Base-by-base conservation (phyloP, 1,140 invertebrate species). In the Apocrypta bakeri region DNA sequence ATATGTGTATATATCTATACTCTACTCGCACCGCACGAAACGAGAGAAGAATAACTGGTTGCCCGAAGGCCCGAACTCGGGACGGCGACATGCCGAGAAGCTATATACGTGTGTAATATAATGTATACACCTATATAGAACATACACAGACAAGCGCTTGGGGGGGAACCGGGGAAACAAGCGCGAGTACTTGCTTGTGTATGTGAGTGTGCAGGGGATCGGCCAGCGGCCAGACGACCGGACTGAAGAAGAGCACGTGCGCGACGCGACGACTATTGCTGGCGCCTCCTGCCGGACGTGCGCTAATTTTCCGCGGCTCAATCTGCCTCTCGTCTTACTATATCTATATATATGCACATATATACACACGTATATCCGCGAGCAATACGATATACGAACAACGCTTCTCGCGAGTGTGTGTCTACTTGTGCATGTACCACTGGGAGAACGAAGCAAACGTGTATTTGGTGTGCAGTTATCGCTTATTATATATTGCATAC, bases 201-300 rank as follows among this genome's bases (percentile, higher is more conserved):
- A 21, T 56, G n/a, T n/a, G n/a, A n/a, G n/a, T n/a, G n/a, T 42
- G 33, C 48, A 40, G 83, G 79, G 33, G 81, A 76, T 64, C 42
- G 75, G 63, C 24, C 63, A 77, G 31, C 40, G 27, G 63, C 68
- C 71, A 48, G 78, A 24, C 27, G 37, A 25, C n/a, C n/a, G n/a
- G n/a, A n/a, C n/a, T n/a, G 21, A 48, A 11, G 14, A 25, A n/a
- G 61, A 37, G 29, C 63, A 33, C 66, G 83, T 31, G 79, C 66
- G 61, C 56, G 48, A 31, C 12, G 48, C n/a, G 24, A 3, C 31
- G 31, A 24, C 61, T 69, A 78, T 78, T 56, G 66, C 66, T 64
- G 79, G 72, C 71, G 71, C 79, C 79, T n/a, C 27, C 25, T n/a
- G 61, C 56, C 79, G 82, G 76, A 78, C 75, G 68, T 33, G 14